Base-by-base conservation (phyloP, 1,140 invertebrate genomes). In the Dendroctonus ponderosae region DNA sequence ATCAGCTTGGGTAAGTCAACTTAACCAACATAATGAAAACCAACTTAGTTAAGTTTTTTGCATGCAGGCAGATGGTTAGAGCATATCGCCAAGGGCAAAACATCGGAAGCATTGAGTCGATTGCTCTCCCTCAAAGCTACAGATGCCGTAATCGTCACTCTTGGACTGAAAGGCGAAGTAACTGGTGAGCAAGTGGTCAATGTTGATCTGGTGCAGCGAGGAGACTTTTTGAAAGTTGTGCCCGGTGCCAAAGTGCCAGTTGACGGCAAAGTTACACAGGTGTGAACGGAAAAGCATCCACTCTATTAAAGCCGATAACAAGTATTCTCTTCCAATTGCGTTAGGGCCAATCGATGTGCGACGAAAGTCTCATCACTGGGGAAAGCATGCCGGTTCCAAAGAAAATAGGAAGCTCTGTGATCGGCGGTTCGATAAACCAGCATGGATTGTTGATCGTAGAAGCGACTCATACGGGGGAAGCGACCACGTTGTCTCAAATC, bases 31-130 rank as follows among this genome's bases (percentile, higher is more conserved):
- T 8, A n/a, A 39, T 39, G 38, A 40, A 11, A 56, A 9, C 0
- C 12, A 14, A 52, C n/a, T 9, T 7, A 15, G n/a, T 15, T 52
- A 52, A 52, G 6, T 12, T 41, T 8, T 49, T 56, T 48, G 7
- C 5, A 48, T 15, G 49, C 51, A 67, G 66, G 66, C n/a, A 80
- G 98, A 71, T 99, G 97, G 97, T 79, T 99, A 68, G 98, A 99
- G 79, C 93, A 98, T 74, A 91, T 99, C 46, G 97, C 97, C 0
- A 99, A 99, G 85, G 96, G 97, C n/a, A 99, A 99, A 83, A 99
- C 98, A 6, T 98, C 96, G 0, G 97, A 99, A 81, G 98, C 97
- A 0, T 79, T 99, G 7, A 95, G 75, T 15, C 53, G 69, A 66
- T 82, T 99, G 14, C 82, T 99, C 52, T 97, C 95, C 0, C 80